Evolutionary conservation across 2,113 vertebrate species (phyloP).

Genomic region (Lycaon pictus): DNA sequence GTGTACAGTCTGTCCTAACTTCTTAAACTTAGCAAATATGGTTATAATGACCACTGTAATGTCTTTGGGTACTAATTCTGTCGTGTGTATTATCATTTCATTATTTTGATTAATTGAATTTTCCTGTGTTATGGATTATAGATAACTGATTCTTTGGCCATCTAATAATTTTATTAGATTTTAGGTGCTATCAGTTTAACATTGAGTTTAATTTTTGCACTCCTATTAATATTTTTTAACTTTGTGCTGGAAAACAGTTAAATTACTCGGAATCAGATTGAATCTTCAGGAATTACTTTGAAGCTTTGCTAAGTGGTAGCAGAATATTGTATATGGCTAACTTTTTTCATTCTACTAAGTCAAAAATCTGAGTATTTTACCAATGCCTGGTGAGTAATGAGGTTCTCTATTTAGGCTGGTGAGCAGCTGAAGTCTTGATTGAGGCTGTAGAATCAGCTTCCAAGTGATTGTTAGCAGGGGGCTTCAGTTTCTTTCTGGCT

Average conservation of each 20-base stretch:
- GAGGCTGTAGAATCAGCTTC: not conserved
- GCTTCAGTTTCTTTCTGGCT: not conserved
- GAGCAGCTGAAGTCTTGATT: not conserved
- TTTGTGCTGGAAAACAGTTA: not conserved
- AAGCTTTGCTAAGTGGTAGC: not conserved
- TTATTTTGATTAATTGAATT: not conserved
- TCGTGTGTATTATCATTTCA: not conserved
- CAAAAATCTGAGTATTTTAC: not conserved
- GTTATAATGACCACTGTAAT: not conserved
- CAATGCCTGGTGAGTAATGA: not conserved
- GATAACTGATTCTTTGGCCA: not conserved
- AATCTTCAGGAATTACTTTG: not conserved
- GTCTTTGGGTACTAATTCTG: not conserved
- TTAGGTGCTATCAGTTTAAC: not conserved
- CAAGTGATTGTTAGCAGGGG: not conserved
- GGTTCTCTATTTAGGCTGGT: not conserved
- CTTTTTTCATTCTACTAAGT: not conserved
- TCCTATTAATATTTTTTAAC: not conserved
- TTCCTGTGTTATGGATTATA: not conserved
- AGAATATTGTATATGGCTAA: not conserved
- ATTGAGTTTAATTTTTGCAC: not conserved
- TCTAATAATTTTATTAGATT: conserved; percentile 17
- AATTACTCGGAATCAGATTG: not conserved
- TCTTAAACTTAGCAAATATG: not conserved
- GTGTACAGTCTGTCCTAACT: not conserved